A percentile compares a stretch with the other conserved stretches of the same genome.
phyloP scores from a whole-genome alignment of 2,797 vertebrate genomes.

The Mormyrus proboscirostris region DNA sequence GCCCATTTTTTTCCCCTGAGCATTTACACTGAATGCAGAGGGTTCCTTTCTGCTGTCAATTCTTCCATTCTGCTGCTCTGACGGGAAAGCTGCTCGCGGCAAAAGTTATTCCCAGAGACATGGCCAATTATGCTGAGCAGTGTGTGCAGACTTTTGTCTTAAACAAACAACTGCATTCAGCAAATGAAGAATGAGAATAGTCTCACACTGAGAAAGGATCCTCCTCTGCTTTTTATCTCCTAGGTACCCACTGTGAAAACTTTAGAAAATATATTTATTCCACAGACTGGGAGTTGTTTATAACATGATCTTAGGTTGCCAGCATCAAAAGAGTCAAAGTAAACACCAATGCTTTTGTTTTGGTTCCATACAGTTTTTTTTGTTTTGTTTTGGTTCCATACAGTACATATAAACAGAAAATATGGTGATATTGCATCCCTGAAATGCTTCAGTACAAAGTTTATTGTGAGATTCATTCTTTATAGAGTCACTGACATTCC shows the following conservation, averaged over 20 bases:
- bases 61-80: neutral
- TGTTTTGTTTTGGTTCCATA: neutral
- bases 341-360: neutral
- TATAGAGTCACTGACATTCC: neutral
- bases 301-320: neutral
- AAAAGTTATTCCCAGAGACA: neutral
- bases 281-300: neutral
- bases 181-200: neutral
- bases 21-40: neutral
- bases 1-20: neutral
- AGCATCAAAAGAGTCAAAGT: neutral
- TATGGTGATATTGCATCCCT: neutral
- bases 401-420: neutral
- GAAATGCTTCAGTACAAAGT: neutral
- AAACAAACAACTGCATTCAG: neutral
- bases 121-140: neutral
- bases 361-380: neutral
- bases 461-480: neutral
- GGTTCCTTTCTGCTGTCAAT: neutral
- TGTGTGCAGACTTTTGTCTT: slow-evolving; percentile 3
- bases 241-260: neutral
- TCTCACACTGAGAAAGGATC: neutral
- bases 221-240: neutral
- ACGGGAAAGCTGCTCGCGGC: neutral
- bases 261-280: neutral